Evolutionary conservation across 2,113 vertebrate genomes (phyloP).

Genomic region (Narcine bancroftii): DNA sequence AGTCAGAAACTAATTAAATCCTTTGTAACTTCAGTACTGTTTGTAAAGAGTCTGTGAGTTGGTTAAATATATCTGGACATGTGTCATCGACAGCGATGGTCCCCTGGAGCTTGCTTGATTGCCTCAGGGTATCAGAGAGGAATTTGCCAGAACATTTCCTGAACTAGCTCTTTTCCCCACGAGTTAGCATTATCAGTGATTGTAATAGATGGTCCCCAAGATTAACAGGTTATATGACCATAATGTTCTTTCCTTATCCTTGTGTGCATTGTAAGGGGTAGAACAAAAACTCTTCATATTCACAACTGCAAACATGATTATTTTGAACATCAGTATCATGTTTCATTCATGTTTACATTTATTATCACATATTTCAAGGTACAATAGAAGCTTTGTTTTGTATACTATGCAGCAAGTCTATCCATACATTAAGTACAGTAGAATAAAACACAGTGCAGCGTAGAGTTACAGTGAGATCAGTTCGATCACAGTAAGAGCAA

Average conservation of each 20-base stretch:
- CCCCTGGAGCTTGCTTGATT: not conserved
- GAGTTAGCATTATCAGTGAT: not conserved
- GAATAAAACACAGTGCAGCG: too few relatives aligned
- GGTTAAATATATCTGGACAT: not conserved
- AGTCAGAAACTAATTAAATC: not conserved
- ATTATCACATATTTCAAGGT: too few relatives aligned
- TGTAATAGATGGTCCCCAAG: not conserved
- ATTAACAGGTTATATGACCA: not conserved
- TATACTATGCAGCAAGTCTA: too few relatives aligned
- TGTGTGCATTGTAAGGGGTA: not conserved
- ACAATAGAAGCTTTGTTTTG: too few relatives aligned
- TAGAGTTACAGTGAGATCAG: too few relatives aligned
- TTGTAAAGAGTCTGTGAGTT: not conserved
- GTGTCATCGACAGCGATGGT: not conserved
- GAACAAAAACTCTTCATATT: not conserved
- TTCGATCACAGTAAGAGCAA: too few relatives aligned
- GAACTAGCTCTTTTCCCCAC: not conserved
- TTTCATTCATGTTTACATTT: too few relatives aligned
- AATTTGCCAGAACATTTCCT: not conserved
- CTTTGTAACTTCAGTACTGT: not conserved
- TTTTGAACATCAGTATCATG: not conserved
- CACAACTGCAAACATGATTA: not conserved
- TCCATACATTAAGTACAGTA: too few relatives aligned
- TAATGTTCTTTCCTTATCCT: not conserved
- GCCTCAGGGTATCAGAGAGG: not conserved